phyloP scores from a whole-genome alignment of 2,888 invertebrate genomes.

The Operophtera brumata region DNA sequence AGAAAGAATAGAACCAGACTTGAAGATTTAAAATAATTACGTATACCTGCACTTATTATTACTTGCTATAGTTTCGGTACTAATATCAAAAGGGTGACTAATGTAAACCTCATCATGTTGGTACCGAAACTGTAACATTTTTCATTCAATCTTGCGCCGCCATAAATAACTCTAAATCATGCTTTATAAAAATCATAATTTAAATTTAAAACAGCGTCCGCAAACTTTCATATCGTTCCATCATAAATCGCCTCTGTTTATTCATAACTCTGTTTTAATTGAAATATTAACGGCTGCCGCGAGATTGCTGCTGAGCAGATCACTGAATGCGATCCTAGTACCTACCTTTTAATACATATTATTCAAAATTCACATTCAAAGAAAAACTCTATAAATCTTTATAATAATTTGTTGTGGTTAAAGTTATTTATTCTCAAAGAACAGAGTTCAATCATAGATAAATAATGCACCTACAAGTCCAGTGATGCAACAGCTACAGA shows the following conservation, averaged over 20 bases:
- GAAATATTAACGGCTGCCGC: slow-evolving; percentile 27
- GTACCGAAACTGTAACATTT: not conserved
- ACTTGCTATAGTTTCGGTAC: no score
- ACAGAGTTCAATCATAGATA: no score
- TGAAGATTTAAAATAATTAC: no score
- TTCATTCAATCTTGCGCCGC: slow-evolving; percentile 10
- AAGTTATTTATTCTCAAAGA: no score
- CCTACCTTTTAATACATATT: not conserved
- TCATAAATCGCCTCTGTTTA: slow-evolving; percentile 29
- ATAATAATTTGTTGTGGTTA: no score
- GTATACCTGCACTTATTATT: no score
- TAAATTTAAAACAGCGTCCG: slow-evolving; percentile 26
- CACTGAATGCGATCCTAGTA: slow-evolving; percentile 1
- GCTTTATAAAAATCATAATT: slow-evolving; percentile 25
- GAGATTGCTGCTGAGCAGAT: slow-evolving; percentile 5
- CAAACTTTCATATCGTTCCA: slow-evolving; percentile 24
- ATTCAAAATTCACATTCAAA: not conserved
- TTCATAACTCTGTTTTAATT: slow-evolving; percentile 28
- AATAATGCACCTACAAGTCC: no score
- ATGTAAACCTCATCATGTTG: no score
- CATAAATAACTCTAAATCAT: slow-evolving; percentile 22
- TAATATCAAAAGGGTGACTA: no score
- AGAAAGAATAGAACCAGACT: no score
- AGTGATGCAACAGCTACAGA: no score
- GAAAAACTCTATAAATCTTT: no score